phyloP scores from a whole-genome alignment of 2,797 vertebrate species.

The Hypotaenidia philippensis region DNA sequence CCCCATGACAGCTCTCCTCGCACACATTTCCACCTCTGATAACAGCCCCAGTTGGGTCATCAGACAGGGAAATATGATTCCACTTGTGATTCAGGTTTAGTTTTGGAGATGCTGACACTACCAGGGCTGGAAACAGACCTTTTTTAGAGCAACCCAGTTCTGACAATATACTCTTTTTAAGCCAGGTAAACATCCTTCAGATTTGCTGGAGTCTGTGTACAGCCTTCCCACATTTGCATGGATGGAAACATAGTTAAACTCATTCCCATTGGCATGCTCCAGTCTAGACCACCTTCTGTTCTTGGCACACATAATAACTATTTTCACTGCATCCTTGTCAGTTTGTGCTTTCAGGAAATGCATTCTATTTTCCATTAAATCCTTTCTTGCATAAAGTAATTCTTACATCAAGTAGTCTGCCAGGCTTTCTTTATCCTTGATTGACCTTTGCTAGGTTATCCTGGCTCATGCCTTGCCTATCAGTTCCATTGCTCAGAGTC shows the following conservation, averaged over 20 bases:
- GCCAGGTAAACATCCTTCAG: neutral
- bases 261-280: neutral
- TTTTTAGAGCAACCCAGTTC: neutral
- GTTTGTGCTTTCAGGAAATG: constrained; percentile 38
- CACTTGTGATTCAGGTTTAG: neutral
- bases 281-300: constrained; percentile 18
- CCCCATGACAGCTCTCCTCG: neutral
- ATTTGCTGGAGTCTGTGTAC: neutral
- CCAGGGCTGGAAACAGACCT: neutral
- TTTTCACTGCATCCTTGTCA: constrained; percentile 29
- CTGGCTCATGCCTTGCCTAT: neutral
- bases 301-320: constrained; percentile 1
- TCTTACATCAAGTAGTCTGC: neutral
- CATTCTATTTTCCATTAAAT: constrained; percentile 29
- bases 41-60: neutral
- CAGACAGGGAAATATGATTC: neutral
- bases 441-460: neutral
- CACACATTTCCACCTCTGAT: neutral
- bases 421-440: neutral
- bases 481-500: neutral
- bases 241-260: neutral
- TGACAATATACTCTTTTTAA: neutral
- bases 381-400: constrained; percentile 13
- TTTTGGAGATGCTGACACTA: neutral
- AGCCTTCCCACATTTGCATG: neutral